phyloP scores from a whole-genome alignment of 2,797 vertebrate genomes.

The Sebastes minor region DNA sequence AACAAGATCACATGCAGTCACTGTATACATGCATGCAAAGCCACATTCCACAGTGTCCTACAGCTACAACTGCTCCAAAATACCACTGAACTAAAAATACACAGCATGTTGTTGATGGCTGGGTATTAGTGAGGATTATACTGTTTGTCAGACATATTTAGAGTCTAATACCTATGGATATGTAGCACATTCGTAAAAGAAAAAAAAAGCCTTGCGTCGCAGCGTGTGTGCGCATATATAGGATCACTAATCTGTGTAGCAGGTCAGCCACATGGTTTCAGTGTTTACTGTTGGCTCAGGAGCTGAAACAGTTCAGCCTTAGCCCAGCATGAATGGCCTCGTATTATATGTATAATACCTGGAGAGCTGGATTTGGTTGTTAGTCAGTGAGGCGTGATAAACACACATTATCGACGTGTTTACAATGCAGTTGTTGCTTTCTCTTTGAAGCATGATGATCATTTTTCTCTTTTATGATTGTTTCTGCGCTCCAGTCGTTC shows the following conservation, averaged over 20 bases:
- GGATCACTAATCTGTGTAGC: slow-evolving; percentile 34
- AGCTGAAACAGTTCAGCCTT: slow-evolving; percentile 15
- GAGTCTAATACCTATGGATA: neutral
- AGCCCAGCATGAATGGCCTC: neutral
- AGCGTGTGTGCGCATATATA: neutral
- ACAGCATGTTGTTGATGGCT: slow-evolving; percentile 33
- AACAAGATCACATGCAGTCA: neutral
- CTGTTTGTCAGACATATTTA: slow-evolving; percentile 18
- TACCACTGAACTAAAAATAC: slow-evolving; percentile 38
- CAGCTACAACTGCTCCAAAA: neutral
- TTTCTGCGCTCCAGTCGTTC: neutral
- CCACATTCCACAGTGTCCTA: neutral
- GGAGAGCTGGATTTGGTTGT: neutral
- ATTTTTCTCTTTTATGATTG: neutral
- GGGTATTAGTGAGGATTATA: slow-evolving; percentile 49
- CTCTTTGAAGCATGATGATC: neutral
- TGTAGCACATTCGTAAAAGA: neutral
- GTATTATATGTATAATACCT: neutral
- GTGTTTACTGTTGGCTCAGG: slow-evolving; percentile 38
- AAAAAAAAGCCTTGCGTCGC: neutral
- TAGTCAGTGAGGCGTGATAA: neutral
- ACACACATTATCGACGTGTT: neutral
- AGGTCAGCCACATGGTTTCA: slow-evolving; percentile 32
- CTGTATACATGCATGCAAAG: neutral
- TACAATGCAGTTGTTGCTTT: neutral